phyloP scores from a whole-genome alignment of 2,797 vertebrate genomes.

The Rhinatrema bivittatum region DNA sequence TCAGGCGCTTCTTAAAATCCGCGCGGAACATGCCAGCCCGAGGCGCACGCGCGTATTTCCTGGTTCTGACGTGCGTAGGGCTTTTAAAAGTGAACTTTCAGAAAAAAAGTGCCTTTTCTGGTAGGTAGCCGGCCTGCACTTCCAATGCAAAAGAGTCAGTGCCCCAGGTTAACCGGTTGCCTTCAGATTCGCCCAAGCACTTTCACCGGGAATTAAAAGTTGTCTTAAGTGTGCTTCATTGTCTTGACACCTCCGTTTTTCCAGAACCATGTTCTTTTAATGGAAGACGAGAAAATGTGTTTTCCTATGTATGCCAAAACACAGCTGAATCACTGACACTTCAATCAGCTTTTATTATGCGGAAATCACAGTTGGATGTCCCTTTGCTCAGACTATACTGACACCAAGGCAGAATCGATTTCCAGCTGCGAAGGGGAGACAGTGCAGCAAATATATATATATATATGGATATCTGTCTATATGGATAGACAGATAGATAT shows the following conservation, averaged over 20 bases:
- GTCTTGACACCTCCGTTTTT: slow-evolving; percentile 12
- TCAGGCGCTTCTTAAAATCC: too few species aligned
- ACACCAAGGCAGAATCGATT: slow-evolving; percentile 41
- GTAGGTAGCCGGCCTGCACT: not conserved
- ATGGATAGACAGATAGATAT: too few species aligned
- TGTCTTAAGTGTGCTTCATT: slow-evolving; percentile 5
- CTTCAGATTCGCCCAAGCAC: slow-evolving; percentile 4
- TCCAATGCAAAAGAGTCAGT: not conserved
- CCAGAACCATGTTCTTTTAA: slow-evolving; percentile 34
- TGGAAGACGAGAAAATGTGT: slow-evolving; percentile 27
- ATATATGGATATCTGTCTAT: too few species aligned
- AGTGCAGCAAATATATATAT: slow-evolving; percentile 8
- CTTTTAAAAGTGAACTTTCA: not conserved
- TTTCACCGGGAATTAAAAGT: not conserved
- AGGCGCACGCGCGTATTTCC: too few species aligned
- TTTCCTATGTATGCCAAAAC: slow-evolving; percentile 39
- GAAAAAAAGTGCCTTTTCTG: slow-evolving; percentile 4
- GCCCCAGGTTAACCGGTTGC: not conserved
- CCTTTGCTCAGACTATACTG: slow-evolving; percentile 25
- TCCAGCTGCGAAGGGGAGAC: slow-evolving; percentile 22
- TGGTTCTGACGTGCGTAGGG: too few species aligned
- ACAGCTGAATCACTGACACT: slow-evolving; percentile 42
- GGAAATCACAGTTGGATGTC: slow-evolving; percentile 29
- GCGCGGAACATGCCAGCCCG: too few species aligned
- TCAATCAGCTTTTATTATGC: slow-evolving; percentile 48